These are phyloP conservation scores for Lagria hirta DNA, from an alignment of 2,888 invertebrate genomes.

Conservation along the genomic window DNA sequence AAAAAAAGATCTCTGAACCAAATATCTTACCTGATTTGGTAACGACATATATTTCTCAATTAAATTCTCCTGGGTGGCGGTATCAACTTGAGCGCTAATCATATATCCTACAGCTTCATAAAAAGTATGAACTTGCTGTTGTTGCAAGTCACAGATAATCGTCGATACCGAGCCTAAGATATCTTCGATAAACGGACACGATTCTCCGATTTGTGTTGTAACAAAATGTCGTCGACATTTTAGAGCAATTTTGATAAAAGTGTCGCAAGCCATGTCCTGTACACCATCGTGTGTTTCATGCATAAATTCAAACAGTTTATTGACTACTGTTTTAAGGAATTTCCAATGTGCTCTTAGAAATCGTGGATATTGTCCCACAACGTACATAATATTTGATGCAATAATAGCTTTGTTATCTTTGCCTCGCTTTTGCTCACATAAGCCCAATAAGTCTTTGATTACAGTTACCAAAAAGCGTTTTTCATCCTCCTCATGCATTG, in stretches of 20 bases:
- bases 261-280: constrained; percentile 99
- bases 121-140: constrained; percentile 98
- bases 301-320: constrained; percentile 99
- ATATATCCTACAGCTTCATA: constrained; percentile 99
- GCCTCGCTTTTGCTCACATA: constrained; percentile 97
- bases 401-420: constrained; percentile 99
- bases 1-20: too few species aligned
- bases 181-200: constrained; percentile 98
- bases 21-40: constrained; percentile 89
- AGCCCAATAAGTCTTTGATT: constrained; percentile 93
- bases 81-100: constrained; percentile 95
- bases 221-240: constrained; percentile 99
- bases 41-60: constrained; percentile 97
- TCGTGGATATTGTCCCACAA: constrained; percentile 98
- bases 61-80: constrained; percentile 85
- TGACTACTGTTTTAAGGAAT: constrained; percentile 99
- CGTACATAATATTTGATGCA: constrained; percentile 99
- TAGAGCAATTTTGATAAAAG: constrained; percentile 98
- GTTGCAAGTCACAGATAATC: constrained; percentile 98
- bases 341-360: constrained; percentile 99
- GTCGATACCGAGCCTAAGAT: constrained; percentile 93
- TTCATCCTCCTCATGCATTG: constrained; percentile 99
- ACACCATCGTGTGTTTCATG: constrained; percentile 99
- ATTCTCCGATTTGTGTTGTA: constrained; percentile 92
- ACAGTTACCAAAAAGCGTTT: constrained; percentile 98